Evolutionary conservation across 2,888 invertebrate genomes (phyloP).

Genomic region (Drosophila maculinotata): DNA sequence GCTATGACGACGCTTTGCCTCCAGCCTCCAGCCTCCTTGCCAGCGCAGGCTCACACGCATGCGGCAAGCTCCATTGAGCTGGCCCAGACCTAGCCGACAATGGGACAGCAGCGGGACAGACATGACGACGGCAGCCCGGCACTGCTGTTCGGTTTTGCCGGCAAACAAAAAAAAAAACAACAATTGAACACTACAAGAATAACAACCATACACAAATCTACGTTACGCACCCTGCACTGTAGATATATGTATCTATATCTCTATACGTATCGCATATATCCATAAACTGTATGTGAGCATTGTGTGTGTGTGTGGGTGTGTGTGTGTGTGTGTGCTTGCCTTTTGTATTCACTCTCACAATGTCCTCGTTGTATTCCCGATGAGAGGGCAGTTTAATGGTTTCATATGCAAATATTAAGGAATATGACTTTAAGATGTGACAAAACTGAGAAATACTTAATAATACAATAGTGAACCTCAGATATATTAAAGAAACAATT

Average conservation of each 20-base stretch:
- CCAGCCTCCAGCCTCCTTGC: conserved; percentile 18
- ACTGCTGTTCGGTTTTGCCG: conserved; percentile 55
- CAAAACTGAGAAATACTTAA: not conserved
- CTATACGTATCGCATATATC: conserved; percentile 3
- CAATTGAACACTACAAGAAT: conserved; percentile 5
- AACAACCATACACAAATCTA: conserved; percentile 48
- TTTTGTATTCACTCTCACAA: conserved; percentile 19
- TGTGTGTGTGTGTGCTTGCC: conserved; percentile 20
- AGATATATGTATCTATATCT: conserved; percentile 11
- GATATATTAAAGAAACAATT: too few species aligned
- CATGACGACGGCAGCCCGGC: conserved; percentile 4
- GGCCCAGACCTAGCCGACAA: conserved; percentile 17
- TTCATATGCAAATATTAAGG: not conserved
- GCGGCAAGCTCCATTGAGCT: conserved; percentile 55
- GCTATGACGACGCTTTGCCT: conserved; percentile 39
- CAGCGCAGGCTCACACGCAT: conserved; percentile 57
- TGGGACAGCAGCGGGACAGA: conserved; percentile 17
- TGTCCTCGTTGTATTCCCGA: conserved; percentile 9
- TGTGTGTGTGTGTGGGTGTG: too few species aligned
- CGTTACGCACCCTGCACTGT: conserved; percentile 66
- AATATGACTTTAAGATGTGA: not conserved
- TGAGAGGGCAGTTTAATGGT: conserved; percentile 23
- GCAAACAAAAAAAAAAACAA: too few species aligned
- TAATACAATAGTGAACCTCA: too few species aligned
- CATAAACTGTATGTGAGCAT: conserved; percentile 17